phyloP scores from a whole-genome alignment of 1,140 invertebrate genomes.

The Drosophila repletoides region DNA sequence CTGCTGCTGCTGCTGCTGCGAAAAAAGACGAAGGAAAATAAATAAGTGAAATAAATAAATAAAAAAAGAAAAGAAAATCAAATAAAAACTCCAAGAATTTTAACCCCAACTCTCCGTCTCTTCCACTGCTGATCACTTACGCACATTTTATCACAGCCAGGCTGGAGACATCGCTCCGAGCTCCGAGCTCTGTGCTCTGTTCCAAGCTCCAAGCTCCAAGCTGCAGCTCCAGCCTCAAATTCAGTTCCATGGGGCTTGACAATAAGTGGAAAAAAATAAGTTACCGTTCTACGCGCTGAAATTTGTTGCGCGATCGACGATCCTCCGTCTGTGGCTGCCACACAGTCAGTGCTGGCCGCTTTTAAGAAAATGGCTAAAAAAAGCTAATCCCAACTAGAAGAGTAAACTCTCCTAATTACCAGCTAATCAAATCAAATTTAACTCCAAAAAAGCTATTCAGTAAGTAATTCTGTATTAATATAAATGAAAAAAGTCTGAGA shows the following conservation, averaged over 20 bases:
- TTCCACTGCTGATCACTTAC: conserved; percentile 65
- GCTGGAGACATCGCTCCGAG: conserved; percentile 63
- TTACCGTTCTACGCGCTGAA: conserved; percentile 80
- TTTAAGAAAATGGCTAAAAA: neutral
- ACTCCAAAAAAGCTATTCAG: neutral
- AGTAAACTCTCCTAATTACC: too few species aligned
- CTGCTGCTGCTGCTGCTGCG: neutral
- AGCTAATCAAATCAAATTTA: too few species aligned
- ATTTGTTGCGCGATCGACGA: conserved; percentile 70
- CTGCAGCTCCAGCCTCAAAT: conserved; percentile 4
- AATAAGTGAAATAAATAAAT: too few species aligned
- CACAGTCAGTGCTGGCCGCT: conserved; percentile 9
- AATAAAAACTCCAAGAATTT: conserved; percentile 68
- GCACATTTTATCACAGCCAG: conserved; percentile 79
- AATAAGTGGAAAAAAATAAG: conserved; percentile 80
- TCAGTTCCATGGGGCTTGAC: conserved; percentile 37
- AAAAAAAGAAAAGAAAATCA: conserved; percentile 14
- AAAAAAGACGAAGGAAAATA: too few species aligned
- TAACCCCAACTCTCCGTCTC: conserved; percentile 63
- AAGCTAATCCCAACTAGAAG: neutral
- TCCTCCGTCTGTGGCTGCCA: conserved; percentile 21
- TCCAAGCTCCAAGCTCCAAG: conserved; percentile 18
- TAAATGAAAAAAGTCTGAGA: too few species aligned
- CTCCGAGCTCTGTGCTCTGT: neutral
- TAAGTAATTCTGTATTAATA: too few species aligned